Conservation (phyloP, 2,797 vertebrate genomes). For the Acanthurus leucopareius region DNA sequence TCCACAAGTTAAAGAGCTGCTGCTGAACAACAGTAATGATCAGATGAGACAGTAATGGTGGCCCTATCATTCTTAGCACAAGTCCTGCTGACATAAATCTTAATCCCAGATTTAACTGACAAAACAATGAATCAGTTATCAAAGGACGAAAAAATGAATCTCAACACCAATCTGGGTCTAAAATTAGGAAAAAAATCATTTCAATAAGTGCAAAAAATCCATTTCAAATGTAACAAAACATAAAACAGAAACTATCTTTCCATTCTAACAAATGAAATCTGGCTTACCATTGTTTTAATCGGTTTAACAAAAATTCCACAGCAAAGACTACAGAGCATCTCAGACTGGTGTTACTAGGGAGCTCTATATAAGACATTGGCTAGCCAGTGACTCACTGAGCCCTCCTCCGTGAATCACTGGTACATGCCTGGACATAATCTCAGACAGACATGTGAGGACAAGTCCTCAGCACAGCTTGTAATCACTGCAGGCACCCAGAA, state of each 20-base stretch:
- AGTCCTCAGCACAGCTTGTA: conserved; percentile 22
- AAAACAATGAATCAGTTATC: not conserved
- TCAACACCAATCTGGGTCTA: too few relatives aligned
- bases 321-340: conserved; percentile 11
- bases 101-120: not conserved
- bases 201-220: too few relatives aligned
- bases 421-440: conserved; percentile 83
- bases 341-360: conserved; percentile 4
- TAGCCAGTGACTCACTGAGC: conserved; percentile 60
- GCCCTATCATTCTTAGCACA: too few relatives aligned
- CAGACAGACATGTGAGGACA: conserved; percentile 75
- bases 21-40: not conserved
- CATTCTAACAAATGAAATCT: not conserved
- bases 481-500: not conserved
- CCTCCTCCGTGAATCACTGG: conserved; percentile 49
- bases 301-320: conserved; percentile 13
- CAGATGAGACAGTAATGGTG: not conserved
- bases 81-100: too few relatives aligned
- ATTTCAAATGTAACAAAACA: too few relatives aligned
- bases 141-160: too few relatives aligned
- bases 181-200: too few relatives aligned
- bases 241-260: not conserved
- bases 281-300: conserved; percentile 67
- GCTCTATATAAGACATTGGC: conserved; percentile 56
- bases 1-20: not conserved